Evolutionary conservation across 2,797 vertebrate genomes (phyloP), one percentile per base, ranked within the genome.

Genomic region (Trichosurus vulpecula): DNA sequence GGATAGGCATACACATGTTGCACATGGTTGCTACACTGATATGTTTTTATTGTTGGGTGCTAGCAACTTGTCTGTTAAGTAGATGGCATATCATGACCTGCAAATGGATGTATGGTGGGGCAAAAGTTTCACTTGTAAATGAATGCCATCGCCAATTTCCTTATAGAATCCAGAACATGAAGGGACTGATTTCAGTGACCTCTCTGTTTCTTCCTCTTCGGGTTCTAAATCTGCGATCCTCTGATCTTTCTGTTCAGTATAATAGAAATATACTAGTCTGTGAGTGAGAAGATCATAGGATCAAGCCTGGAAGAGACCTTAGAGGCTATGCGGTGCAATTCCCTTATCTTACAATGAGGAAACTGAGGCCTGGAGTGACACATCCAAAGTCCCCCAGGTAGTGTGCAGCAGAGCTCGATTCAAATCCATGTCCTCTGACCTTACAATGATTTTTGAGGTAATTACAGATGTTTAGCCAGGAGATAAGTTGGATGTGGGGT

Each of bases 21-120:
- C 91, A 53, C 92, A 0, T 41, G 87, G 58, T 87, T 93, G 31
- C 92, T 97, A 92, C 74, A 87, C 41, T 27, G 95, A 61, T 27
- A 29, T 51, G 16, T 12, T 52, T 27, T 53, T 90, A 11, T 66
- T 95, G n/a, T 35, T 81, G 92, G 74, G 55, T 91, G 61, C n/a
- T 90, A 92, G 54, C 52, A 92, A 47, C 35, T 90, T 93, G 9
- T 30, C 54, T 96, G 29, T 53, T 61, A 52, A 47, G 92, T 27
- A 89, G n/a, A 52, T 74, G 54, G 56, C 3, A 4, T 90, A n/a
- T 6, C 35, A 81, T 89, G 91, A 31, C 54, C 31, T 89, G 55
- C 6, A 91, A 41, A 90, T 6, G 4, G 13, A 58, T 41, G 35
- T 13, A 27, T 92, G 16, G 31, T n/a, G 51, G 52, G 52, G 27